These are phyloP conservation scores for Lasiurus borealis DNA, from an alignment of 2,113 vertebrate genomes.

Conservation along the genomic window DNA sequence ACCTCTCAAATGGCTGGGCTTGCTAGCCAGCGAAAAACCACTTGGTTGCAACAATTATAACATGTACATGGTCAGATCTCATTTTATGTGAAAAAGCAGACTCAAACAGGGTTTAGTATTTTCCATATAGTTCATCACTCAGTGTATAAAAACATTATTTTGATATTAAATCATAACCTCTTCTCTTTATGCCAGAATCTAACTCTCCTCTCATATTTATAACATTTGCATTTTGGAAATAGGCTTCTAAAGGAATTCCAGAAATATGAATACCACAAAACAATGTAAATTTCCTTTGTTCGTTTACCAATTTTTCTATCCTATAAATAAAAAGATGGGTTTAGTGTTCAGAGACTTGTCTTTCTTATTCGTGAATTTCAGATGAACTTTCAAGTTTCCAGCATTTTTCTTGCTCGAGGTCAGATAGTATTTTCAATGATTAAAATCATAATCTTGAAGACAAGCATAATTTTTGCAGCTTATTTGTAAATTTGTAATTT, in stretches of 20 bases:
- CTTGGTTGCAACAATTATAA: slow-evolving; percentile 47
- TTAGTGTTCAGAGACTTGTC: slow-evolving; percentile 36
- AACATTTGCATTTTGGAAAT: slow-evolving; percentile 47
- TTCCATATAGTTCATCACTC: slow-evolving; percentile 39
- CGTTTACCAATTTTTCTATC: slow-evolving; percentile 33
- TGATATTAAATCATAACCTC: slow-evolving; percentile 41
- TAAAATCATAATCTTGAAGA: slow-evolving; percentile 71
- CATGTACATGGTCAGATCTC: slow-evolving; percentile 5
- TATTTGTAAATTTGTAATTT: slow-evolving; percentile 71
- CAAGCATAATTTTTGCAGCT: slow-evolving; percentile 71
- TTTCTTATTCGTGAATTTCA: slow-evolving; percentile 56
- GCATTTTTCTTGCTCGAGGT: slow-evolving; percentile 63
- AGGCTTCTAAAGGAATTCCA: slow-evolving; percentile 63
- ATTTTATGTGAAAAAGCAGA: slow-evolving; percentile 57
- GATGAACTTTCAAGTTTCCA: slow-evolving; percentile 62
- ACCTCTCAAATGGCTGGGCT: neutral
- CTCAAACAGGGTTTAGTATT: slow-evolving; percentile 47
- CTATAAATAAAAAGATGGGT: slow-evolving; percentile 44
- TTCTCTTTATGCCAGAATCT: slow-evolving; percentile 3
- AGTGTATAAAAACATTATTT: neutral
- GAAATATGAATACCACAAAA: slow-evolving; percentile 30
- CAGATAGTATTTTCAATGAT: slow-evolving; percentile 68
- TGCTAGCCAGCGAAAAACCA: slow-evolving; percentile 11
- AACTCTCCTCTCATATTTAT: slow-evolving; percentile 50
- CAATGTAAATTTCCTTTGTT: slow-evolving; percentile 11